phyloP scores from a whole-genome alignment of 2,888 invertebrate species.

The Ctena decussata region DNA sequence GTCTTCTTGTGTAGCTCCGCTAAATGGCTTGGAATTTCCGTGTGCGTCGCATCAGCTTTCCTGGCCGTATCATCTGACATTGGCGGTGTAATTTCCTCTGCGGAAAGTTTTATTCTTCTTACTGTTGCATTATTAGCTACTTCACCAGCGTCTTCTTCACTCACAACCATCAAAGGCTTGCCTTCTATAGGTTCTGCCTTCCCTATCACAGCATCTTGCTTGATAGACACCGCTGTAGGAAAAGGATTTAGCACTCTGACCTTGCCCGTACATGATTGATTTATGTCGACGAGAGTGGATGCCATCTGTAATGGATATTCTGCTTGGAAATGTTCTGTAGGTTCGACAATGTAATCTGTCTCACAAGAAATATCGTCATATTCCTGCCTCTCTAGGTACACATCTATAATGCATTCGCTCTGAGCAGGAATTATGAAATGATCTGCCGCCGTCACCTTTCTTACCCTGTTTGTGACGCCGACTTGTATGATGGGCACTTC shows the following conservation, averaged over 20 bases:
- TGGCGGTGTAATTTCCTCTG: too few species aligned
- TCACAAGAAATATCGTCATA: conserved; percentile 1
- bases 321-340: conserved; percentile 26
- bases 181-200: conserved; percentile 33
- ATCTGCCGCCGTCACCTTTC: conserved; percentile 36
- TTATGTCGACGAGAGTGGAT: conserved; percentile 42
- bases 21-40: conserved; percentile 16
- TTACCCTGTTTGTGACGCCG: background rate
- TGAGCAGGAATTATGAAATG: conserved; percentile 32
- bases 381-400: conserved; percentile 34
- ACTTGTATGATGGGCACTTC: conserved; percentile 39
- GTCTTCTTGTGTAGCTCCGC: conserved; percentile 1
- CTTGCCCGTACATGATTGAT: conserved; percentile 24
- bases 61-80: background rate
- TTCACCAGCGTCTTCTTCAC: background rate
- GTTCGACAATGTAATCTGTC: conserved; percentile 42
- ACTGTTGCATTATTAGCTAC: background rate
- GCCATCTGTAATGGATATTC: conserved; percentile 50
- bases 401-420: conserved; percentile 43
- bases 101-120: background rate
- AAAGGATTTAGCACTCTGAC: conserved; percentile 56
- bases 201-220: conserved; percentile 45
- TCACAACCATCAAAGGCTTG: background rate
- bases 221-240: conserved; percentile 12
- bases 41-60: background rate